A percentile compares a stretch with the other conserved stretches of the same genome.
Conservation (phyloP, 2,797 vertebrate genomes). For the Coendou prehensilis region DNA sequence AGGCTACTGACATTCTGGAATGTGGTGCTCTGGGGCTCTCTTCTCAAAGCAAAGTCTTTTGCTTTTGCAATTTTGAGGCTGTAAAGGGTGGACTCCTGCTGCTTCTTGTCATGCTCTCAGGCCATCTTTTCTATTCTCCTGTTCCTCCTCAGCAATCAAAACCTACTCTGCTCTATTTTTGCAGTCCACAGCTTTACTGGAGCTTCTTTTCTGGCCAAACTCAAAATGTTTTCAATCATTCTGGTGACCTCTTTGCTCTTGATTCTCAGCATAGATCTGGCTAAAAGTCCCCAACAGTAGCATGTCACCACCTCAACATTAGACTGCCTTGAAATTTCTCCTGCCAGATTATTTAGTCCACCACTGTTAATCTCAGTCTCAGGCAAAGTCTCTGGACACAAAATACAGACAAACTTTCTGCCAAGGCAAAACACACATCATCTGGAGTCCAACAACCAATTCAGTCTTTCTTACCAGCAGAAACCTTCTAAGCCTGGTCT, state of each 20-base stretch:
- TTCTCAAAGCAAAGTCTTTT: no score
- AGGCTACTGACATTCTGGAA: no score
- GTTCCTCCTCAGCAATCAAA: no score
- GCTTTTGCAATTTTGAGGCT: no score
- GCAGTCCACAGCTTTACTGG: no score
- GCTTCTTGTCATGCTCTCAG: no score
- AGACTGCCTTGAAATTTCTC: not conserved
- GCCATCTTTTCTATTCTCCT: no score
- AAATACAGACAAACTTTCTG: not conserved
- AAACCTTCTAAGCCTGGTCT: not conserved
- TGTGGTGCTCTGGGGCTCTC: no score
- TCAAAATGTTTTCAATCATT: not conserved
- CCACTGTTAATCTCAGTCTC: not conserved
- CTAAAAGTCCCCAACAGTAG: not conserved
- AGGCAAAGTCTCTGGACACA: not conserved
- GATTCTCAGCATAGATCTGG: not conserved
- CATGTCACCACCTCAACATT: no score
- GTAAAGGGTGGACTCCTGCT: no score
- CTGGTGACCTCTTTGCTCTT: not conserved
- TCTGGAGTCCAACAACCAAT: not conserved
- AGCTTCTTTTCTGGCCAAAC: no score
- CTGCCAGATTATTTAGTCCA: not conserved
- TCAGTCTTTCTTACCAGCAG: not conserved
- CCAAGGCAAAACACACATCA: not conserved
- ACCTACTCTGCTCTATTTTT: no score